These are phyloP conservation scores for Chionomys nivalis DNA, from an alignment of 2,113 vertebrate species.

Conservation along the genomic window DNA sequence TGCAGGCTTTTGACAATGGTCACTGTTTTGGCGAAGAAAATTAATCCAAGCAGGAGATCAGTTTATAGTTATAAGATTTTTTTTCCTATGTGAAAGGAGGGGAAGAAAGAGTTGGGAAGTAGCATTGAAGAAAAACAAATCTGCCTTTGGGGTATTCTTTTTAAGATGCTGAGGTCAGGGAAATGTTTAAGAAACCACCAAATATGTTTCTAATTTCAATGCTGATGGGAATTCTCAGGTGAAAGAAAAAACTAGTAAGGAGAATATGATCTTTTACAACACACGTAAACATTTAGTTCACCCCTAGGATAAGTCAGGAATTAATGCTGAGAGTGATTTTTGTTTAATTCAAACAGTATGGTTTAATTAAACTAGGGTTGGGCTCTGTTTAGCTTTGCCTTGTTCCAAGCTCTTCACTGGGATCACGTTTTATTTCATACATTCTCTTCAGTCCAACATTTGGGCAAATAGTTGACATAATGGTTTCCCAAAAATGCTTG, in stretches of 20 bases:
- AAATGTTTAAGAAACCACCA: slow-evolving; percentile 55
- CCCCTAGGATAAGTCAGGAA: slow-evolving; percentile 26
- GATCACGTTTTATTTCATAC: background rate
- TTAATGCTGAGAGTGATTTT: slow-evolving; percentile 45
- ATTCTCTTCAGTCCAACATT: background rate
- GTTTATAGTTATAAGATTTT: slow-evolving; percentile 60
- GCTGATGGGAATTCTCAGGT: slow-evolving; percentile 71
- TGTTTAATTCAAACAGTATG: background rate
- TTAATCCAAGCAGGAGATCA: slow-evolving; percentile 79
- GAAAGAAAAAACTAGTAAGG: slow-evolving; percentile 33
- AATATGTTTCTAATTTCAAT: slow-evolving; percentile 63
- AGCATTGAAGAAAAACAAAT: slow-evolving; percentile 39
- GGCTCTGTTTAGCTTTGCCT: background rate
- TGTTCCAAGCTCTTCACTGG: slow-evolving; percentile 9
- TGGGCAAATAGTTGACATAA: slow-evolving; percentile 27
- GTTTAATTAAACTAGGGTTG: background rate
- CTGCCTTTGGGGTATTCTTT: slow-evolving; percentile 70
- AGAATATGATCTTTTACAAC: slow-evolving; percentile 59
- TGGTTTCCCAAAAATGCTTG: slow-evolving; percentile 12
- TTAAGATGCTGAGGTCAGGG: slow-evolving; percentile 51
- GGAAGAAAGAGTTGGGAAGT: background rate
- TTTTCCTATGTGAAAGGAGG: background rate
- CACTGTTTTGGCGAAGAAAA: slow-evolving; percentile 77
- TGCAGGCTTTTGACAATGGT: slow-evolving; percentile 75
- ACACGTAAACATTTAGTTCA: slow-evolving; percentile 41